Evolutionary conservation across 2,888 invertebrate genomes (phyloP), one percentile per base, ranked within the genome.

Genomic region (Lasioglossum zephyrum): DNA sequence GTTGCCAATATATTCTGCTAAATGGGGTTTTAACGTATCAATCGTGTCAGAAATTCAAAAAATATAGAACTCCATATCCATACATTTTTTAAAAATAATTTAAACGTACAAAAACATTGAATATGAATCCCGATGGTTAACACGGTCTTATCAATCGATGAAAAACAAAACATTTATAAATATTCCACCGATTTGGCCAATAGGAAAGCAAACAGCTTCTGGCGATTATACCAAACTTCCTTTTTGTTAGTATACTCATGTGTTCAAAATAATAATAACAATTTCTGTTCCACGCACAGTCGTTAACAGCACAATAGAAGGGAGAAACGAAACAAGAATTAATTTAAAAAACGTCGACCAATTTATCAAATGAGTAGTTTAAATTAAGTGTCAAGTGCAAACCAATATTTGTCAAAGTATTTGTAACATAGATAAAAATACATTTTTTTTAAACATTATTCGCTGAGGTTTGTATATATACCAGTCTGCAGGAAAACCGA

Each of bases 131-230:
- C 57, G n/a, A 57, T n/a, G 57, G n/a, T 11, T 57, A 4, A n/a
- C n/a, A n/a, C 11, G n/a, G 57, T n/a, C 4, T 57, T n/a, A 4
- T n/a, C n/a, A n/a, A 57, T 57, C n/a, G 57, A n/a, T 57, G 11
- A 57, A 57, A n/a, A 57, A n/a, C 57, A 57, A 57, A 11, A n/a
- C n/a, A 57, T 57, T n/a, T 57, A 57, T 57, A n/a, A 57, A 57
- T n/a, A n/a, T n/a, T 57, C 11, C 57, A 11, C 11, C 11, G n/a
- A 4, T n/a, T 57, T 57, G 11, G n/a, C 11, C n/a, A n/a, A 57
- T 11, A 57, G 57, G 11, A 57, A 11, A n/a, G 57, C n/a, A n/a
- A n/a, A 57, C n/a, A 57, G n/a, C 11, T 57, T 11, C 9, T 57
- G n/a, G 22, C n/a, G 57, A n/a, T 57, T 57, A n/a, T 57, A 57